Base-by-base conservation (phyloP, 2,888 invertebrate genomes). In the Deilephila porcellus region DNA sequence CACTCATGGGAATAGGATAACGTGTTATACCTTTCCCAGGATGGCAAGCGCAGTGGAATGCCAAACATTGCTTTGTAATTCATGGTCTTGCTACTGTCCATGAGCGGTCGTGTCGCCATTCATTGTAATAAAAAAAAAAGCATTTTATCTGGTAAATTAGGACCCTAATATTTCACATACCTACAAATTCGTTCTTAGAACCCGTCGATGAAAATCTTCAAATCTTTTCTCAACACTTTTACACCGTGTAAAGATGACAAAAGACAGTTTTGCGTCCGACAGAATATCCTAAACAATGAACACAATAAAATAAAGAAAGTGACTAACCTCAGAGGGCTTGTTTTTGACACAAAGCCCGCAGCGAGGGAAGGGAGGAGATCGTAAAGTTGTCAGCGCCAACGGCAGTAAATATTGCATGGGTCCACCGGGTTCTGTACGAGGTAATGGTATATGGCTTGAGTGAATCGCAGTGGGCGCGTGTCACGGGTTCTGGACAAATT, bases 361-460 rank as follows among this genome's bases (percentile, higher is more conserved):
- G 73, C 11, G n/a, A 11, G 71, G 60, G 70, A 34, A 32, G 56
- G 45, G 74, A 14, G 11, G 34, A 70, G 72, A 56, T 80, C 83
- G 81, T 84, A 83, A 84, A 83, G 76, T 83, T 83, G 83, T 84
- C 84, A 82, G 77, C 78, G 79, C 75, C 84, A 84, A 81, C 74
- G 77, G 74, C 79, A 76, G 81, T 83, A 83, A 83, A 84, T 82
- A 84, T 81, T 79, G 79, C 76, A 71, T 74, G 79, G 77, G 72
- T 72, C 70, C 71, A 71, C n/a, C 70, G 73, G 34, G 56, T 73
- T 73, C 7, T 37, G 25, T 64, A 59, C 67, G 56, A 59, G 59
- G 56, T 73, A 64, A 73, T 59, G 71, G 70, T 70, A 60, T 67
- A 72, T 17, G 56, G 52, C 25, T 62, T 67, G 45, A 67, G 67